Evolutionary conservation across 2,113 vertebrate species (phyloP), one percentile per base, ranked within the genome.

Genomic region (Trematocara unimaculatum): DNA sequence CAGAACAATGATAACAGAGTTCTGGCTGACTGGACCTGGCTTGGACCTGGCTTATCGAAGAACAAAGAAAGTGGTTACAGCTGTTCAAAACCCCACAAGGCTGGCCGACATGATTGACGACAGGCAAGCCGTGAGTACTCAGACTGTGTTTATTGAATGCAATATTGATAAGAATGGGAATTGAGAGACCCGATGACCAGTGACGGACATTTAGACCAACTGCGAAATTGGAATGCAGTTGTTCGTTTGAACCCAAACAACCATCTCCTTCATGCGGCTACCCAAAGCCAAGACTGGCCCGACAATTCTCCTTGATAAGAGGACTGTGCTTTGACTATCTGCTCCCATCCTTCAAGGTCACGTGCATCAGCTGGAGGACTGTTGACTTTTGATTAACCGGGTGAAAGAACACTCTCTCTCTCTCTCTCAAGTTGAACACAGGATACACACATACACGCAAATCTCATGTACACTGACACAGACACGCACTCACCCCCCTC

Each of bases 121-220:
- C 0, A 0, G 56, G 1, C 0, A 60, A 60, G 26, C 56, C 1
- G 5, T 31, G 56, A 60, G 0, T 6, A 60, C 23, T 31, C 56
- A 4, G 56, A 31, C 26, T 60, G 26, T 60, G 56, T 10, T 60
- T 60, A 60, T 60, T 17, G 56, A 60, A 58, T 17, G 56, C 54
- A 31, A 58, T 58, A 31, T 17, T 58, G 8, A 58, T 58, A 58
- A 31, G 56, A 4, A 58, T 58, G 56, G 3, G 56, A 60, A 31
- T 31, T 31, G 26, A 4, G 56, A 10, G 26, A 60, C 0, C 14
- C 10, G 56, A 60, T 60, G 26, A 31, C 56, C 14, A 60, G 26
- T 0, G 56, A 60, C 1, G 26, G 2, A 60, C 26, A 60, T 60
- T 60, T 31, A 60, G 14, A 60, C 8, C 56, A 60, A 60, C 26